Evolutionary conservation across 2,797 vertebrate genomes (phyloP).

Genomic region (Protonibea diacanthus): DNA sequence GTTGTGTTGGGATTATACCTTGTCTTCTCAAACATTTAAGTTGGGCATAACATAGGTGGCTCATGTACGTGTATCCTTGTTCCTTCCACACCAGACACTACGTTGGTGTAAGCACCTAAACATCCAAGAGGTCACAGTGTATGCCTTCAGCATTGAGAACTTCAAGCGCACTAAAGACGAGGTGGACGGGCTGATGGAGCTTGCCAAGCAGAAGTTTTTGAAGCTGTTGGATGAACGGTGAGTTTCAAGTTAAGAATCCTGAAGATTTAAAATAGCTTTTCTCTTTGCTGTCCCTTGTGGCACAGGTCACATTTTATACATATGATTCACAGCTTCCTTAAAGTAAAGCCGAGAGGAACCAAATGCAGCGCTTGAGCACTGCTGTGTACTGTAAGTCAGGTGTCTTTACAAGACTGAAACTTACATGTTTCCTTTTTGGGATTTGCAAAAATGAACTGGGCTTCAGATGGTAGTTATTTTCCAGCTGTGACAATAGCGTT

Average conservation of each 20-base stretch:
- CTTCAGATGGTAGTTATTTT: background rate
- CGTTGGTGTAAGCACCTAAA: constrained; percentile 96
- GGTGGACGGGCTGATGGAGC: constrained; percentile 95
- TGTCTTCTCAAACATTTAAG: background rate
- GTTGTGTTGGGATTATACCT: background rate
- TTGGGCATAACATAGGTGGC: background rate
- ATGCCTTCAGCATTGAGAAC: constrained; percentile 99
- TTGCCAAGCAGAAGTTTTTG: constrained; percentile 95
- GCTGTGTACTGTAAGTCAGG: background rate
- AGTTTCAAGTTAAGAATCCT: constrained; percentile 63
- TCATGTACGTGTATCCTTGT: background rate
- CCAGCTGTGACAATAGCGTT: background rate
- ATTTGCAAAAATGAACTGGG: background rate
- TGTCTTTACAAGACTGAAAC: constrained; percentile 16
- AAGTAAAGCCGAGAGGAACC: constrained; percentile 37
- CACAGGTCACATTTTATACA: constrained; percentile 21
- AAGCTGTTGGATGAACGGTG: constrained; percentile 94
- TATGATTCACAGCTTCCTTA: constrained; percentile 63
- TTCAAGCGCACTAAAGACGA: constrained; percentile 96
- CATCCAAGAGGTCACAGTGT: constrained; percentile 96
- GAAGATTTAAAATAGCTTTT: background rate
- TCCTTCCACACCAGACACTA: constrained; percentile 85
- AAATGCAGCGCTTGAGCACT: background rate
- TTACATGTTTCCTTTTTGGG: background rate
- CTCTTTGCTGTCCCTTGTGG: constrained; percentile 9